Conservation (phyloP, 2,888 invertebrate genomes). For the Helicoverpa assulta region DNA sequence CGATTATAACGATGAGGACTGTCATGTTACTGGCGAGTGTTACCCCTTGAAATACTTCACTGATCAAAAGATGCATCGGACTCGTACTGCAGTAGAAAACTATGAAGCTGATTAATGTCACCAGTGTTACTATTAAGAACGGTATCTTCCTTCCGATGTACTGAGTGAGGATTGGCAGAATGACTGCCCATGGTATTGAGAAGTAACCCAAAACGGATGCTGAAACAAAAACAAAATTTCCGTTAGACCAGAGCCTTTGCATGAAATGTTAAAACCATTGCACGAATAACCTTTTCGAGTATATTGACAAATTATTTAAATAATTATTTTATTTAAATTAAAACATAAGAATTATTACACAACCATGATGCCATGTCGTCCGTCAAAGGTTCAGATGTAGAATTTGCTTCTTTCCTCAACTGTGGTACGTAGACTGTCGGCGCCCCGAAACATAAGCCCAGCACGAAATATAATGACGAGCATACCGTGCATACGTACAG, state of each 20-base stretch:
- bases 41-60: slow-evolving; percentile 70
- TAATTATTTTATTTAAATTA: not conserved
- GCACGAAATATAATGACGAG: slow-evolving; percentile 68
- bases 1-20: slow-evolving; percentile 69
- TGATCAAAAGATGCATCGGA: slow-evolving; percentile 67
- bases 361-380: slow-evolving; percentile 75
- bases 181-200: slow-evolving; percentile 65
- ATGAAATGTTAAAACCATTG: no score
- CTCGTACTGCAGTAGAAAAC: slow-evolving; percentile 71
- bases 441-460: slow-evolving; percentile 71
- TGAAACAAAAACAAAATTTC: slow-evolving; percentile 57
- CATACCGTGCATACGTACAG: slow-evolving; percentile 68
- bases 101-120: slow-evolving; percentile 66
- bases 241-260: slow-evolving; percentile 11
- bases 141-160: slow-evolving; percentile 64
- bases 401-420: slow-evolving; percentile 68
- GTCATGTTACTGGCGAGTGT: slow-evolving; percentile 70
- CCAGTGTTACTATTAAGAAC: slow-evolving; percentile 56
- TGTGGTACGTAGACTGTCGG: slow-evolving; percentile 75
- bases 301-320: not conserved
- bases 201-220: slow-evolving; percentile 62
- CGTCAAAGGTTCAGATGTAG: slow-evolving; percentile 61
- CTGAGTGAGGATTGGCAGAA: slow-evolving; percentile 59
- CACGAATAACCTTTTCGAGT: no score
- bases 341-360: slow-evolving; percentile 63